Conservation (phyloP, 2,113 vertebrate species). For the Poecile atricapillus region DNA sequence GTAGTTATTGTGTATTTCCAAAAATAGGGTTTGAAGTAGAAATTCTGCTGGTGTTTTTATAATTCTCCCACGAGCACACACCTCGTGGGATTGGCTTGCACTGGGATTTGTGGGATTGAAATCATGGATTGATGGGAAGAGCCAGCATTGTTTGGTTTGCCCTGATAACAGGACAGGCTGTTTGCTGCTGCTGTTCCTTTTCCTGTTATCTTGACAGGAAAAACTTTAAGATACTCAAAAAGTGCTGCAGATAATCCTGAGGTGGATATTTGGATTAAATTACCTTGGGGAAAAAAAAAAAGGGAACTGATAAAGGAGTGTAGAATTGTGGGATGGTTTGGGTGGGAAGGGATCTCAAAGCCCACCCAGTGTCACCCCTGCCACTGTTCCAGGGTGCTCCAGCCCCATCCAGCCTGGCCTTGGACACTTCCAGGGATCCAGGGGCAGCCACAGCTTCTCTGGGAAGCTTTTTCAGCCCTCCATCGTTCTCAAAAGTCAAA, state of each 20-base stretch:
- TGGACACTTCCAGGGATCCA: background rate
- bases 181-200: background rate
- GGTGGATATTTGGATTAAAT: background rate
- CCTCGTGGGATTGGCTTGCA: rapidly evolving
- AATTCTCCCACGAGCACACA: too few relatives aligned
- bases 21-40: background rate
- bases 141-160: background rate
- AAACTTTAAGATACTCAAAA: background rate
- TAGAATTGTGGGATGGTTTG: background rate
- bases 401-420: background rate
- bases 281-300: background rate
- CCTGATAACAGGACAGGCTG: background rate
- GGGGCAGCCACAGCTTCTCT: background rate
- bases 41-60: background rate
- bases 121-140: background rate
- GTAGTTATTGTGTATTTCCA: background rate
- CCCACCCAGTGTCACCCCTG: background rate
- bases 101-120: background rate
- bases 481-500: background rate
- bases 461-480: background rate
- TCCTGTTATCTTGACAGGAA: background rate
- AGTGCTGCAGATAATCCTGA: background rate
- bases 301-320: background rate
- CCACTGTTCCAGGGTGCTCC: background rate
- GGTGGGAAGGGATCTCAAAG: background rate